Percentiles rank a stretch among this genome's conserved stretches.
Conservation (phyloP, 2,113 vertebrate genomes). For the Callocephalon fimbriatum region DNA sequence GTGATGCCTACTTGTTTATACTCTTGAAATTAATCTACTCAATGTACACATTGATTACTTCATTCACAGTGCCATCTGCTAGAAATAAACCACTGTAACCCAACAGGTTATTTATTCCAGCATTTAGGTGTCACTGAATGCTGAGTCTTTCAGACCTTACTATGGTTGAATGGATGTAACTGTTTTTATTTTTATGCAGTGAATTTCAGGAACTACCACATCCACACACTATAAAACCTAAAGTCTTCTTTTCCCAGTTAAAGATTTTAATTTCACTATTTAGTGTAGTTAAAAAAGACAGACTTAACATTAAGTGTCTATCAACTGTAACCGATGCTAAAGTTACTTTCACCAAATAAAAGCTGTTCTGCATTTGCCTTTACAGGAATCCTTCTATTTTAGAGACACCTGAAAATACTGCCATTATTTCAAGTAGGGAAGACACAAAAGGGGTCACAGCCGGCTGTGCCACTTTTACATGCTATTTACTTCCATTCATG, state of each 20-base stretch:
- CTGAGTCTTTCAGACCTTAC: neutral
- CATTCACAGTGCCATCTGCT: neutral
- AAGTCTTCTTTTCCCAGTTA: neutral
- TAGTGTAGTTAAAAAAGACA: neutral
- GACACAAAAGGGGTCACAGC: fast-evolving
- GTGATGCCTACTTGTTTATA: neutral
- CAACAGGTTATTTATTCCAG: neutral
- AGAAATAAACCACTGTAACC: neutral
- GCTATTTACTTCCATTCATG: neutral
- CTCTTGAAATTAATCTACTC: neutral
- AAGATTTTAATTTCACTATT: neutral
- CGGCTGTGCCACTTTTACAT: neutral
- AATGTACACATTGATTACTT: fast-evolving
- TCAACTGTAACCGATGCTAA: neutral
- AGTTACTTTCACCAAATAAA: neutral
- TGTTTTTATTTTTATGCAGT: neutral
- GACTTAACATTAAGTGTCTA: neutral
- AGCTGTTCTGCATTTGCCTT: neutral
- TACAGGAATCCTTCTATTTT: neutral
- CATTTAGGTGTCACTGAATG: neutral
- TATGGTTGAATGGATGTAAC: neutral
- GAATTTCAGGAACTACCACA: neutral
- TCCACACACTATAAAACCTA: neutral
- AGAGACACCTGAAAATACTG: neutral
- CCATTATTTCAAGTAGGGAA: neutral